Evolutionary conservation across 2,113 vertebrate species (phyloP), one percentile per base, ranked within the genome.

Genomic region (Petrocephalus zakoni): DNA sequence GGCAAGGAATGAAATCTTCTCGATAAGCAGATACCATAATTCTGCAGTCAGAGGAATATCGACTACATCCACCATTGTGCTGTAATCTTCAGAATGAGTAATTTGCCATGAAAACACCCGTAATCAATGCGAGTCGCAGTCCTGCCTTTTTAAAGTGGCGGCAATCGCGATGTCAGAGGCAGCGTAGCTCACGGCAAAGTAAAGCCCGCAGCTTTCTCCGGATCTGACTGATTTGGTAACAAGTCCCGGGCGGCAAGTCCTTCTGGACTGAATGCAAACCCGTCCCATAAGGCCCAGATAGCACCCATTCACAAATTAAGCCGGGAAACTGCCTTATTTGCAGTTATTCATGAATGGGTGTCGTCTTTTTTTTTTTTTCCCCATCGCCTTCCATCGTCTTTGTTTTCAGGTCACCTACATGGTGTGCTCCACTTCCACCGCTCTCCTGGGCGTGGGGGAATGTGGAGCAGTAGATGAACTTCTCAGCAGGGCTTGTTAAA

Each of bases 391-490:
- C 42, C 42, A 3, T 3, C 42, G 3, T 85, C 5, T 46, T 72
- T 56, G 21, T 90, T 86, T 90, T 64, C 84, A 90, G 89, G 89
- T 90, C 61, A 88, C 89, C 89, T 90, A 90, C 51, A 90, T 90
- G 88, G 87, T 58, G n/a, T 51, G 89, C 8, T 42, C 87, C 64
- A 90, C 53, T 90, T 88, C 9, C 29, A 13, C 42, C 34, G 47
- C 55, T 72, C 87, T 85, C 82, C 81, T 75, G 49, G 81, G 87
- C 34, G 9, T 46, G 87, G 22, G 11, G 29, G 34, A 52, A 90
- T 84, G 87, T 88, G 37, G 87, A 88, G 55, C 47, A 86, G 85
- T 11, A 2, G 52, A 49, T 55, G 78, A 75, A 85, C 53, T 58
- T 86, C 84, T 86, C 19, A 5, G 52, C 34, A 55, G 81, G 37